Percentiles rank a stretch among this genome's conserved stretches.
These are phyloP conservation scores for Drosophila kokeensis DNA, from an alignment of 2,888 invertebrate genomes.

Conservation along the genomic window DNA sequence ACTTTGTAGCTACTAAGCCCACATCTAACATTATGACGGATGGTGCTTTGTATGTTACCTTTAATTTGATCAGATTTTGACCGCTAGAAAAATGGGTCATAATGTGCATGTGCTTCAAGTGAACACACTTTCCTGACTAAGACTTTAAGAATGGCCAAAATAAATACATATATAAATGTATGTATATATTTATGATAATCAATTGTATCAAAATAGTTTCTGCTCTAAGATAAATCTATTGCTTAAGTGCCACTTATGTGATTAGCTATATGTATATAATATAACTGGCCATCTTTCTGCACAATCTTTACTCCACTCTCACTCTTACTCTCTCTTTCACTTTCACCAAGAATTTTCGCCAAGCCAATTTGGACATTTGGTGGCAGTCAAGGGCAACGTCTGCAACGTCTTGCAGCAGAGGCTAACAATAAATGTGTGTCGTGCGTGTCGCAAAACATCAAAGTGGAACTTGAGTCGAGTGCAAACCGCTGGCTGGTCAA, in stretches of 20 bases:
- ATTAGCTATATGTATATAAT: constrained; percentile 4
- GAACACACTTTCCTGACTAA: not conserved
- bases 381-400: constrained; percentile 53
- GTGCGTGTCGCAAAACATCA: constrained; percentile 74
- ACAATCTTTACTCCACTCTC: constrained; percentile 6
- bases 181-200: not conserved
- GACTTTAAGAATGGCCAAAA: not conserved
- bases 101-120: constrained; percentile 5
- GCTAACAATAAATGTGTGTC: constrained; percentile 65
- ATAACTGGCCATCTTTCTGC: not conserved
- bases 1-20: constrained; percentile 55
- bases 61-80: constrained; percentile 74
- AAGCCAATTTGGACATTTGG: constrained; percentile 46
- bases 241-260: constrained; percentile 10
- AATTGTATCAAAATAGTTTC: not conserved
- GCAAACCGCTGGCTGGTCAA: constrained; percentile 32
- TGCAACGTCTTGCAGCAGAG: constrained; percentile 21
- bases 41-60: constrained; percentile 56
- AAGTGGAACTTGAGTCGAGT: constrained; percentile 47
- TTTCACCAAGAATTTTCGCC: constrained; percentile 43
- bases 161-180: not conserved
- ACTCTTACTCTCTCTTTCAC: constrained; percentile 22
- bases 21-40: constrained; percentile 65
- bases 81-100: constrained; percentile 40
- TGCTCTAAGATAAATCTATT: not conserved